phyloP scores from a whole-genome alignment of 2,113 vertebrate species.

The Gulo gulo region DNA sequence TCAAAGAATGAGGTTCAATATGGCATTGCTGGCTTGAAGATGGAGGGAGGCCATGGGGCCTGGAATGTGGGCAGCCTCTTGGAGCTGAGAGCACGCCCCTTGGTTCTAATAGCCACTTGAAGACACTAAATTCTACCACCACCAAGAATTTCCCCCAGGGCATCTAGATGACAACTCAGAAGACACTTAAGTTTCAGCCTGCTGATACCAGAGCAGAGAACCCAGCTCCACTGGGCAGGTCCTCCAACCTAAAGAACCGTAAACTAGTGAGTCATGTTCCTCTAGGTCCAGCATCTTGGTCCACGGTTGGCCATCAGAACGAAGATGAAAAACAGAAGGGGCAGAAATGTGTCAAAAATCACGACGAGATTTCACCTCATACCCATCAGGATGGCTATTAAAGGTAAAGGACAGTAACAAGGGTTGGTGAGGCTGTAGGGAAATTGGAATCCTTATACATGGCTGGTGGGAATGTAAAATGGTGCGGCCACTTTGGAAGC shows the following conservation, averaged over 20 bases:
- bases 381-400: not conserved
- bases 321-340: not conserved
- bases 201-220: not conserved
- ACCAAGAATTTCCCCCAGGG: not conserved
- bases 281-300: not conserved
- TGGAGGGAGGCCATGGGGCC: rapidly evolving
- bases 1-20: not conserved
- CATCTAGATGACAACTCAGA: not conserved
- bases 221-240: not conserved
- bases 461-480: not conserved
- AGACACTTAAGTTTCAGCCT: not conserved
- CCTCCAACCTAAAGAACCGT: not conserved
- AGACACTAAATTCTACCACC: not conserved
- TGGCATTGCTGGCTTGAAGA: not conserved
- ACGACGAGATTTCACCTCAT: not conserved
- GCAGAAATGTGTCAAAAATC: not conserved
- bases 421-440: not conserved
- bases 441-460: rapidly evolving
- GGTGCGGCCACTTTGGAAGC: not conserved
- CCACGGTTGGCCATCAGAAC: not conserved
- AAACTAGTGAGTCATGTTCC: not conserved
- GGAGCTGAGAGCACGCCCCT: not conserved
- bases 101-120: not conserved
- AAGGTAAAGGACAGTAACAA: not conserved
- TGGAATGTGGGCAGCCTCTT: not conserved